Evolutionary conservation across 2,888 invertebrate genomes (phyloP), one percentile per base, ranked within the genome.

Genomic region (Zelleria hepariella): DNA sequence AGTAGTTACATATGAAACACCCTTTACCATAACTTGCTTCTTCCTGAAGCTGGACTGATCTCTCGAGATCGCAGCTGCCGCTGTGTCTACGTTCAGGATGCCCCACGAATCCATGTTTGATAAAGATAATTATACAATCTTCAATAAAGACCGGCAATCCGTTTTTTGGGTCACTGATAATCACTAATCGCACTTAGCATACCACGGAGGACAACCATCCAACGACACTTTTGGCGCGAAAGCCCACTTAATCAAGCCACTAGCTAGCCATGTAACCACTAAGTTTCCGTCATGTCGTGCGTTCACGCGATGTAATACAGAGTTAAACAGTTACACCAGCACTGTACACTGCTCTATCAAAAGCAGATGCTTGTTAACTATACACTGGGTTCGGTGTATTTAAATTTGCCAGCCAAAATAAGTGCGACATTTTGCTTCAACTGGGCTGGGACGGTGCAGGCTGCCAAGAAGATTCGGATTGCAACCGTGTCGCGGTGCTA

Each of bases 41-140:
- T 82, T 72, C 18, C 89, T 77, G 69, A 90, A 87, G 71, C 91
- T 92, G 62, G 88, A 84, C 67, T 93, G 94, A 83, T 94, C 94
- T 66, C 94, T 91, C 61, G 91, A 92, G 68, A 94, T 91, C 20
- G 93, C 93, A 63, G 92, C 91, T 56, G 91, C 86, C 53, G 91
- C 91, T 60, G 90, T 88, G 70, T 92, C 92, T 68, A 91, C 92
- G 67, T 91, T 92, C 72, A 94, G 80, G 67, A 91, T 92, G 62
- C 92, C 93, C 94, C 94, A 94, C 68, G 91, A 92, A 89, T 93
- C 93, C 94, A 94, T 94, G 62, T 66, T 71, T 54, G 42, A 3
- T 52, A 42, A 57, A 60, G 27, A 24, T 15, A 15, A 24, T 51
- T 20, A 51, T 51, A 8, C 20, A n/a, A 5, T 20, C 20, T 65